These are phyloP conservation scores for Oreochromis grahami DNA, from an alignment of 2,797 vertebrate species.

Conservation along the genomic window DNA sequence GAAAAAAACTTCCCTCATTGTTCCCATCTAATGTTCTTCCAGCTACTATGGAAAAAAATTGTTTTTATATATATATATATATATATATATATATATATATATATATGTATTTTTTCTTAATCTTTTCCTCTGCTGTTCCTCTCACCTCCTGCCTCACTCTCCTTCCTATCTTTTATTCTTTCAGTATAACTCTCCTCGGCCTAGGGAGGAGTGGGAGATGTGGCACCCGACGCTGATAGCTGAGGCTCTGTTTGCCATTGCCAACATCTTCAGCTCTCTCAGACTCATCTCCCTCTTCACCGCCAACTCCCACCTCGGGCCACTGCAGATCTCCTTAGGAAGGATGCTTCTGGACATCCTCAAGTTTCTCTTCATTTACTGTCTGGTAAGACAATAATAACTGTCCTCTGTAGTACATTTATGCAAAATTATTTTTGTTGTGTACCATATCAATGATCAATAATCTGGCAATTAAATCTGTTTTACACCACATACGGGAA, in stretches of 20 bases:
- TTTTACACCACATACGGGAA: not conserved
- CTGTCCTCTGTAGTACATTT: not conserved
- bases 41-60: not conserved
- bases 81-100: too few relatives aligned
- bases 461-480: not conserved
- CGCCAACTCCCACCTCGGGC: conserved; percentile 96
- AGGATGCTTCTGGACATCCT: conserved; percentile 99
- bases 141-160: not conserved
- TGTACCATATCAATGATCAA: not conserved
- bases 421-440: not conserved
- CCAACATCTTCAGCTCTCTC: conserved; percentile 97
- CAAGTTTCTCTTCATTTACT: conserved; percentile 99
- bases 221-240: conserved; percentile 98
- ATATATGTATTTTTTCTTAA: not conserved
- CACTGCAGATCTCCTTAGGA: conserved; percentile 95
- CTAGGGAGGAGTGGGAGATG: conserved; percentile 97
- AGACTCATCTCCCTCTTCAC: conserved; percentile 98
- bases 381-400: conserved; percentile 72
- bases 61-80: not conserved
- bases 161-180: not conserved
- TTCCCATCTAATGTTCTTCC: not conserved
- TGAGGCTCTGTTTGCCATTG: conserved; percentile 96
- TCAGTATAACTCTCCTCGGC: conserved; percentile 94
- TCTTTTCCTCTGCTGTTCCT: not conserved
- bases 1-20: not conserved